Evolutionary conservation across 2,797 vertebrate genomes (phyloP).

Genomic region (Acridotheres tristis): DNA sequence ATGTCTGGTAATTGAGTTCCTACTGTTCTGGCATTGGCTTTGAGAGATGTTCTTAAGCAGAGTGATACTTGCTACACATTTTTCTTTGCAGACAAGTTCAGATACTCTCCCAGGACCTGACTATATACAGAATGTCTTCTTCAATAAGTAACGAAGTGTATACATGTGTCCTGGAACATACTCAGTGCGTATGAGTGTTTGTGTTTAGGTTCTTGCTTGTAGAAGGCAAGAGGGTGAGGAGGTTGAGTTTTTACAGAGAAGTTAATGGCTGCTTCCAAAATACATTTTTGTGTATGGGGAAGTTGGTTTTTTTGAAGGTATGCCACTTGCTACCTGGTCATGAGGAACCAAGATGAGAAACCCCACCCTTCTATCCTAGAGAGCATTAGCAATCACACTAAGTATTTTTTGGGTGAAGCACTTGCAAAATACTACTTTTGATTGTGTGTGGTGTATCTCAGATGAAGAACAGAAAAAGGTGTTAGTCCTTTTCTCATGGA

Average conservation of each 20-base stretch:
- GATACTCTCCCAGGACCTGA: neutral
- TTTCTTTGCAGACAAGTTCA: neutral
- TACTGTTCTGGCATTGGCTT: neutral
- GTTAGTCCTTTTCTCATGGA: neutral
- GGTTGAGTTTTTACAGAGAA: neutral
- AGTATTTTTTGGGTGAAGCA: neutral
- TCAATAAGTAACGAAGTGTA: neutral
- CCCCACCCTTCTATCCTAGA: neutral
- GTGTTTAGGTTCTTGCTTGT: neutral
- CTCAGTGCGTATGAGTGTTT: neutral
- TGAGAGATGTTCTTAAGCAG: neutral
- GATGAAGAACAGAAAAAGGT: neutral
- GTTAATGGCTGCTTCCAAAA: neutral
- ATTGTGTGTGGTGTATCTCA: neutral
- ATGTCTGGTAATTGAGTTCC: neutral
- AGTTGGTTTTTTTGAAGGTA: neutral
- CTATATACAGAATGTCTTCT: neutral
- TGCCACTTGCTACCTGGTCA: neutral
- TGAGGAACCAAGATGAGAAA: neutral
- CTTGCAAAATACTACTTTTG: neutral
- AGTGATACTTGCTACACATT: neutral
- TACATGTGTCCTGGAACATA: neutral
- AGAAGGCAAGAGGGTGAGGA: neutral
- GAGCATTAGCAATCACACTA: neutral
- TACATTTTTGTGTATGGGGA: neutral